Percentiles rank a stretch among this genome's conserved stretches.
phyloP scores from a whole-genome alignment of 92 coral and sea anemone genomes.

The Chrysogorgia sp. region DNA sequence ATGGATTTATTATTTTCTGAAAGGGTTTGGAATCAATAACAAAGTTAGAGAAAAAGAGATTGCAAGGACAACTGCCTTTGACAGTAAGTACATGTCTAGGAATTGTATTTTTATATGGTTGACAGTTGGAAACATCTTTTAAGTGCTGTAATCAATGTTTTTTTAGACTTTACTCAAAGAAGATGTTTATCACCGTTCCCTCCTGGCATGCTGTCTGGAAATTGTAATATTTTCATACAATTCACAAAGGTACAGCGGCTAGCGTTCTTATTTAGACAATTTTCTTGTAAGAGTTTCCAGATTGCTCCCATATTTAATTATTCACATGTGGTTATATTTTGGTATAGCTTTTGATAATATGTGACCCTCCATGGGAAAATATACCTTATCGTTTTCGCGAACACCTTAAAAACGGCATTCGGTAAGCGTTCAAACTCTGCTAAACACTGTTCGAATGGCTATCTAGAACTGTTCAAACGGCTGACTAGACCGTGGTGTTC shows the following conservation, averaged over 20 bases:
- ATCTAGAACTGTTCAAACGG: too few relatives aligned
- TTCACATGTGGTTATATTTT: too few relatives aligned
- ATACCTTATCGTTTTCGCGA: too few relatives aligned
- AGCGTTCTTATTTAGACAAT: neutral
- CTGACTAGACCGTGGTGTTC: too few relatives aligned
- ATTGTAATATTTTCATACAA: slow-evolving; percentile 96
- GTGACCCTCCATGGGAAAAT: too few relatives aligned
- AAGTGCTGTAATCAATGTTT: slow-evolving; percentile 8
- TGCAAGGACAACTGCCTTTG: slow-evolving; percentile 85
- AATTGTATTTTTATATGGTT: neutral
- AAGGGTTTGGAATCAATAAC: slow-evolving; percentile 90
- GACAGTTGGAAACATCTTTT: too few relatives aligned
- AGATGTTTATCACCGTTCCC: slow-evolving; percentile 83
- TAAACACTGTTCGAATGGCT: too few relatives aligned
- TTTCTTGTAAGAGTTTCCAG: neutral
- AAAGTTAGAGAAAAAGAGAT: slow-evolving; percentile 75
- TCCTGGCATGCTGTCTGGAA: slow-evolving; percentile 92
- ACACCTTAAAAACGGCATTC: too few relatives aligned
- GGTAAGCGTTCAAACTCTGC: too few relatives aligned
- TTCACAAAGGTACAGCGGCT: slow-evolving; percentile 81
- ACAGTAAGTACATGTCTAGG: slow-evolving; percentile 76
- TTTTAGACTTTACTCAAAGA: slow-evolving; percentile 83
- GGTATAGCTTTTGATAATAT: too few relatives aligned
- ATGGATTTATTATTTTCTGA: neutral
- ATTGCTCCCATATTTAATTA: too few relatives aligned